These are phyloP conservation scores for Triplophysa dalaica DNA, from an alignment of 2,113 vertebrate genomes.

Conservation along the genomic window DNA sequence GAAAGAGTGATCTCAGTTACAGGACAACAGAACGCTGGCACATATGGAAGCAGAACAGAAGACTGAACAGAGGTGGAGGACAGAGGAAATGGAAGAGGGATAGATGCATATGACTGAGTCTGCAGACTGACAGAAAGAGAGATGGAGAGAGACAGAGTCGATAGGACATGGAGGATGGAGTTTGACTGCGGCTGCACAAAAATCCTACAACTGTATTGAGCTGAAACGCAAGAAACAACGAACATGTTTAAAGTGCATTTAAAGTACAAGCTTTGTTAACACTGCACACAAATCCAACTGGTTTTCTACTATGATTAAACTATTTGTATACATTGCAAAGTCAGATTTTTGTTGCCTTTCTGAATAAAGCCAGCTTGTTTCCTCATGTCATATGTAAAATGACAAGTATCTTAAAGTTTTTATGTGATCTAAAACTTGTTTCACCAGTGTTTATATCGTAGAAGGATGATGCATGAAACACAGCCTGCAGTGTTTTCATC, in stretches of 20 bases:
- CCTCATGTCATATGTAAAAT: no score
- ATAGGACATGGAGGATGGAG: slow-evolving; percentile 48
- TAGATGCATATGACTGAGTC: slow-evolving; percentile 20
- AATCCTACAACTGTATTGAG: slow-evolving; percentile 44
- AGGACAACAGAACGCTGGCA: slow-evolving; percentile 23
- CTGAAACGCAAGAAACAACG: slow-evolving; percentile 31
- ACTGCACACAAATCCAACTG: no score
- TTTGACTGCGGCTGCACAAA: slow-evolving; percentile 29
- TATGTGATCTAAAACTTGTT: not conserved
- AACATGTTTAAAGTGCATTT: not conserved
- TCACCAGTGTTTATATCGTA: slow-evolving; percentile 28
- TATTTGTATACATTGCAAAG: no score
- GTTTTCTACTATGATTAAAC: no score
- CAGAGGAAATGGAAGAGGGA: not conserved
- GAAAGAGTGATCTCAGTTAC: slow-evolving; percentile 15
- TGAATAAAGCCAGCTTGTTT: no score
- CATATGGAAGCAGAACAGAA: slow-evolving; percentile 22
- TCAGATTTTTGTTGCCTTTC: no score
- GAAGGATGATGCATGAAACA: slow-evolving; percentile 11
- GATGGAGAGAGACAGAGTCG: slow-evolving; percentile 32
- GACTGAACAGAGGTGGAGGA: slow-evolving; percentile 27
- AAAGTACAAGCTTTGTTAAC: not conserved
- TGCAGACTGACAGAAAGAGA: slow-evolving; percentile 32
- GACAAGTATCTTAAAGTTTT: not conserved
- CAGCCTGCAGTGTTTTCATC: slow-evolving; percentile 37